These are phyloP conservation scores for Anomalospiza imberbis DNA, from an alignment of 2,797 vertebrate species.

Conservation along the genomic window DNA sequence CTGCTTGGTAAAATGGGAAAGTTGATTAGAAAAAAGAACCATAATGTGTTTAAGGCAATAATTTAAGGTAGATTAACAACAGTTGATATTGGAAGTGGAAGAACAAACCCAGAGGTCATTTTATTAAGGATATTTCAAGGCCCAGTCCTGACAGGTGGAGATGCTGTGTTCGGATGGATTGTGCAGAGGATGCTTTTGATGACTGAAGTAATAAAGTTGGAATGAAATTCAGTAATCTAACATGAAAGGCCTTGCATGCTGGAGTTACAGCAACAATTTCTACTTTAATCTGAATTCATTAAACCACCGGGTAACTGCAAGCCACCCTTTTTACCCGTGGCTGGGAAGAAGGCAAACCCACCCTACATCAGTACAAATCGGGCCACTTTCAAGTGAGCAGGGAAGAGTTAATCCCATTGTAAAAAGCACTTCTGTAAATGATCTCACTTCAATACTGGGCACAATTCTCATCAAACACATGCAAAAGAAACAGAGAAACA, in stretches of 20 bases:
- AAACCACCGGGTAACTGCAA: background rate
- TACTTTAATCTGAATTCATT: slow-evolving; percentile 11
- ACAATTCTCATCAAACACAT: background rate
- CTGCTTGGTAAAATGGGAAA: background rate
- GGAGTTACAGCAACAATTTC: slow-evolving; percentile 3
- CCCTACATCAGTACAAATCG: background rate
- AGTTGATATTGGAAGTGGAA: background rate
- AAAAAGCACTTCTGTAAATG: background rate
- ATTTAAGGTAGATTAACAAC: background rate
- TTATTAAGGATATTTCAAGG: background rate
- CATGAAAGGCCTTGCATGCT: background rate
- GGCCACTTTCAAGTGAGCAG: background rate
- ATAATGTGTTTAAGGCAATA: background rate
- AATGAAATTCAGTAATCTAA: slow-evolving; percentile 6
- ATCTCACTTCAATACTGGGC: background rate
- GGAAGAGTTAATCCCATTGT: background rate
- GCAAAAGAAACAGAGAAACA: background rate
- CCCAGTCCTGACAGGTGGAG: background rate
- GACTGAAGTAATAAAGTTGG: background rate
- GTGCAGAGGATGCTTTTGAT: background rate
- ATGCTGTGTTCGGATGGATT: background rate
- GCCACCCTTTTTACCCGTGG: background rate
- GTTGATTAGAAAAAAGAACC: background rate
- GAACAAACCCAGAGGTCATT: background rate
- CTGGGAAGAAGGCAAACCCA: background rate